Percentiles rank a stretch among this genome's conserved stretches.
phyloP scores from a whole-genome alignment of 2,888 invertebrate genomes.

The Eupeodes latifasciatus region DNA sequence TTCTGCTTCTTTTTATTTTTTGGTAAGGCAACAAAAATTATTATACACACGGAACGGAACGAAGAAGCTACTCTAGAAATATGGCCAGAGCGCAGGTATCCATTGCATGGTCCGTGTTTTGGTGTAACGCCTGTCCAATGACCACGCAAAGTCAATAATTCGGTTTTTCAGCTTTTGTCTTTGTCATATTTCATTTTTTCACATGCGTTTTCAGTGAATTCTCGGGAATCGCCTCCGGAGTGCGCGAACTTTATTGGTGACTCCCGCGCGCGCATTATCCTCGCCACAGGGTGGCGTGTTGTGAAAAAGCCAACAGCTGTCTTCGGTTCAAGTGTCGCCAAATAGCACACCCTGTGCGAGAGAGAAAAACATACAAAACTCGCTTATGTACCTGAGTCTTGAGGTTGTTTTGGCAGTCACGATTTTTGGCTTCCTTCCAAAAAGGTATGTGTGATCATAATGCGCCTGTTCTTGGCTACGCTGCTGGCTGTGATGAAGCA shows the following conservation, averaged over 20 bases:
- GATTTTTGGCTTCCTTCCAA: conserved; percentile 57
- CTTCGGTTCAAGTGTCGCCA: not conserved
- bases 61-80: conserved; percentile 68
- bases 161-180: conserved; percentile 74
- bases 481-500: conserved; percentile 26
- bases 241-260: conserved; percentile 73
- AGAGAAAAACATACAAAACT: conserved; percentile 41
- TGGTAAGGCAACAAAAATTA: conserved; percentile 6
- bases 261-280: conserved; percentile 62
- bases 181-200: conserved; percentile 77
- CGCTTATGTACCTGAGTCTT: conserved; percentile 21
- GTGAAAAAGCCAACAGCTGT: conserved; percentile 38
- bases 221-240: conserved; percentile 72
- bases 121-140: conserved; percentile 76
- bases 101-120: conserved; percentile 74
- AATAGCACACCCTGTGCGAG: conserved; percentile 56
- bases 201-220: conserved; percentile 75
- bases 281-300: conserved; percentile 64
- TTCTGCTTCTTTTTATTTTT: conserved; percentile 21
- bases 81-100: conserved; percentile 65
- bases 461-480: conserved; percentile 27
- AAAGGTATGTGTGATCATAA: conserved; percentile 66
- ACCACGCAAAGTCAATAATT: conserved; percentile 77
- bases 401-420: conserved; percentile 54
- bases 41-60: conserved; percentile 53